Base-by-base conservation (phyloP, 1,140 invertebrate species). In the Notospermus geniculatus region DNA sequence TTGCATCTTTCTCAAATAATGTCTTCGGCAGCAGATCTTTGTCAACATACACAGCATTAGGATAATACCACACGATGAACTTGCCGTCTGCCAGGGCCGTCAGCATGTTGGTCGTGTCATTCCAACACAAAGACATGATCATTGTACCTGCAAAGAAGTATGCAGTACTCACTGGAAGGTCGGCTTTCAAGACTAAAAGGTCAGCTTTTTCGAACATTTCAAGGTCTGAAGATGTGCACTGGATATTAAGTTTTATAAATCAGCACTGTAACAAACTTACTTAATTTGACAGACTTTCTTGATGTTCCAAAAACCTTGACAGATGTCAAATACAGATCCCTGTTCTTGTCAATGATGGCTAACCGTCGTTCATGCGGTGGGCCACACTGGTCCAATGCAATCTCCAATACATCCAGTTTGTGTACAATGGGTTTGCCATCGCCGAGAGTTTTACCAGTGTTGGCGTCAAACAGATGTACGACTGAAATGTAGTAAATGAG, bases 51-150 rank as follows among this genome's bases (percentile, higher is more conserved):
- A 88, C 84, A 25, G 88, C 86, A 39, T 85, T 86, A 0, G 93
- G 93, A 75, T 89, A 93, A 65, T 90, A 88, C 89, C 91, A 95
- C n/a, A 95, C 86, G 23, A 88, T 87, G 23, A 95, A 81, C 60
- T 75, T 88, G 0, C 88, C 85, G 68, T 95, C 92, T 65, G 92
- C 86, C 61, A 95, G 87, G 1, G 89, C 90, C 27, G 89, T 90
- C 62, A 96, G 79, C 72, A 94, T 91, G 76, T 93, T 93, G 1
- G 88, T 86, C 60, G 88, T 86, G 57, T 87, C 88, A 70, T 92
- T 91, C 91, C 93, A 95, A 63, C 83, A 83, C 46, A 94, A 85
- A 17, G 88, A 88, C 32, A 90, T 87, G 1, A 93, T 87, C 85
- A 93, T 91, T 23, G 85, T 84, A 64, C 87, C 89, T 90, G 61